Evolutionary conservation across 2,797 vertebrate genomes (phyloP).

Genomic region (Smutsia temminckii): DNA sequence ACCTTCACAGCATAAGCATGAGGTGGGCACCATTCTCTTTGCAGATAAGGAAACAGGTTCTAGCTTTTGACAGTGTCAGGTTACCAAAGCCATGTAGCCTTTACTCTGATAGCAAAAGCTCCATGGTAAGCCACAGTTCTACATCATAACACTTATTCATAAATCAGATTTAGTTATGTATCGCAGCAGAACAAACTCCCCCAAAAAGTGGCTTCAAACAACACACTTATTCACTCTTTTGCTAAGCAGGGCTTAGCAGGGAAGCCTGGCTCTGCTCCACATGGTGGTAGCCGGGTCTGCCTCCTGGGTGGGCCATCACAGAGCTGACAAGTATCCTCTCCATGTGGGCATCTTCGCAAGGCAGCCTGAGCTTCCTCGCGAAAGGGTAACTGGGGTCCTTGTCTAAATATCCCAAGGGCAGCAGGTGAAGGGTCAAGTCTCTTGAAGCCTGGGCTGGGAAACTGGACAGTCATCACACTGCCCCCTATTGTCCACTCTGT

Average conservation of each 20-base stretch:
- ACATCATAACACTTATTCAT: background rate
- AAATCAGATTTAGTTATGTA: background rate
- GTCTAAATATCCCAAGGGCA: background rate
- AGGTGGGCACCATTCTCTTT: background rate
- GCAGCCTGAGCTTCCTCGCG: background rate
- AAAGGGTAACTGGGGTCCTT: background rate
- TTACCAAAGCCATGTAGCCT: background rate
- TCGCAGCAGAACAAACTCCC: background rate
- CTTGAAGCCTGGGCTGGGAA: background rate
- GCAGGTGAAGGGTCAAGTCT: background rate
- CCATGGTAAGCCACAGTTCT: background rate
- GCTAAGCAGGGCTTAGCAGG: background rate
- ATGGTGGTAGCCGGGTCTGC: rapidly evolving
- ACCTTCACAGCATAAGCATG: too few species aligned
- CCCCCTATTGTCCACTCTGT: background rate
- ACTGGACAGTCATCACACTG: too few species aligned
- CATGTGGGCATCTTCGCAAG: rapidly evolving
- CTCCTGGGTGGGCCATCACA: too few species aligned
- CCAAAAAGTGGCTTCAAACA: background rate
- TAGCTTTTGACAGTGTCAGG: background rate
- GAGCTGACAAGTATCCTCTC: background rate
- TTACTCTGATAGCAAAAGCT: background rate
- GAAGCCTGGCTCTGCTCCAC: background rate
- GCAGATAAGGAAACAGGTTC: background rate
- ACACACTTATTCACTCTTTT: background rate